Conservation (phyloP, 2,113 vertebrate species). For the Psittacula cyanocephala region DNA sequence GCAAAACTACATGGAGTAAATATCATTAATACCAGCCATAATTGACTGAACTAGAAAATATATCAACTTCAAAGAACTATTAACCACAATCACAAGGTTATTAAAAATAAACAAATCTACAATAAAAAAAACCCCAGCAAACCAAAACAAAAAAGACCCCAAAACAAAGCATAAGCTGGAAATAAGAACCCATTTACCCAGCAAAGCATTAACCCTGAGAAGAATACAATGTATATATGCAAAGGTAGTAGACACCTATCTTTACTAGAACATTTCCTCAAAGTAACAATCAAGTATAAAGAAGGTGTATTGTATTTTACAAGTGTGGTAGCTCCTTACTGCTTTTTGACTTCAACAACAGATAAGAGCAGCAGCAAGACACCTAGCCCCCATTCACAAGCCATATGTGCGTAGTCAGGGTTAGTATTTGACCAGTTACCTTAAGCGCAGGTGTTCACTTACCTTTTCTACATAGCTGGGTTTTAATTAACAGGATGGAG, state of each 20-base stretch:
- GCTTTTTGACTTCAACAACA: not conserved
- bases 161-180: not conserved
- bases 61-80: not conserved
- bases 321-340: rapidly evolving
- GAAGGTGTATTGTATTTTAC: not conserved
- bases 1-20: not conserved
- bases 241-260: not conserved
- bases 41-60: not conserved
- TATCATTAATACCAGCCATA: not conserved
- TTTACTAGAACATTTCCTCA: not conserved
- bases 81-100: not conserved
- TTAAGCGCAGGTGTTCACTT: not conserved
- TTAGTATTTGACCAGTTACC: not conserved
- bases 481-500: not conserved
- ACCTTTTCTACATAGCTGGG: no score
- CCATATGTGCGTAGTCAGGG: rapidly evolving
- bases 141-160: not conserved
- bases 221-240: rapidly evolving
- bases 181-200: not conserved
- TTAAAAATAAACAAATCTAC: not conserved
- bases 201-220: not conserved
- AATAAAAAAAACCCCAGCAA: rapidly evolving
- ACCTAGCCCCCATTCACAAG: not conserved
- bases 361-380: not conserved
- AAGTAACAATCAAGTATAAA: not conserved